These are phyloP conservation scores for Chloroclystis v-ata DNA, from an alignment of 2,888 invertebrate genomes.

Conservation along the genomic window DNA sequence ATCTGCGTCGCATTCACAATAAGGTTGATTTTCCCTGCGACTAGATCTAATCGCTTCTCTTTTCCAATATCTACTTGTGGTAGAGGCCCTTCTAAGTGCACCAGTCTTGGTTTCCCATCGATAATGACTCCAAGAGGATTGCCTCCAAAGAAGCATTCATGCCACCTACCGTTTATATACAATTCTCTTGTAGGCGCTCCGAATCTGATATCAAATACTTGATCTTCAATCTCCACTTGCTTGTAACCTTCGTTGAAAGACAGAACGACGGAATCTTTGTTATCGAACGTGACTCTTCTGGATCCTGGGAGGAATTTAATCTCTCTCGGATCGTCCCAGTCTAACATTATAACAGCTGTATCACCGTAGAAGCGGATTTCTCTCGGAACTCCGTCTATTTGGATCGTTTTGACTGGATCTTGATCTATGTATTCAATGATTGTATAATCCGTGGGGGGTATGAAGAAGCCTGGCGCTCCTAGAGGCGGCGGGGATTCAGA, in stretches of 20 bases:
- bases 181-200: slow-evolving; percentile 96
- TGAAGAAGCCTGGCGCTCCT: slow-evolving; percentile 54
- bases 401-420: slow-evolving; percentile 87
- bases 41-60: slow-evolving; percentile 86
- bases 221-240: slow-evolving; percentile 85
- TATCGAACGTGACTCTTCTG: slow-evolving; percentile 85
- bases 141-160: slow-evolving; percentile 95
- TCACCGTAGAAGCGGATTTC: slow-evolving; percentile 93
- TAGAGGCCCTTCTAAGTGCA: slow-evolving; percentile 92
- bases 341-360: slow-evolving; percentile 89
- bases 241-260: slow-evolving; percentile 84
- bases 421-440: slow-evolving; percentile 67
- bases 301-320: slow-evolving; percentile 90
- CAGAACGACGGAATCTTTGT: slow-evolving; percentile 82
- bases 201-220: slow-evolving; percentile 87
- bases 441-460: slow-evolving; percentile 60
- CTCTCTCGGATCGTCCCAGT: slow-evolving; percentile 91
- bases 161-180: slow-evolving; percentile 92
- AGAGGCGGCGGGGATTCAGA: slow-evolving; percentile 55
- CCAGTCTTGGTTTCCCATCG: slow-evolving; percentile 84
- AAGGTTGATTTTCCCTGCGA: slow-evolving; percentile 89
- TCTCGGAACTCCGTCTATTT: slow-evolving; percentile 87
- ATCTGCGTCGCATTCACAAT: slow-evolving; percentile 89
- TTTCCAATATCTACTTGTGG: slow-evolving; percentile 96
- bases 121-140: slow-evolving; percentile 89